A percentile compares a stretch with the other conserved stretches of the same genome.
These are phyloP conservation scores for Acropternis orthonyx DNA, from an alignment of 2,797 vertebrate species.

Conservation along the genomic window DNA sequence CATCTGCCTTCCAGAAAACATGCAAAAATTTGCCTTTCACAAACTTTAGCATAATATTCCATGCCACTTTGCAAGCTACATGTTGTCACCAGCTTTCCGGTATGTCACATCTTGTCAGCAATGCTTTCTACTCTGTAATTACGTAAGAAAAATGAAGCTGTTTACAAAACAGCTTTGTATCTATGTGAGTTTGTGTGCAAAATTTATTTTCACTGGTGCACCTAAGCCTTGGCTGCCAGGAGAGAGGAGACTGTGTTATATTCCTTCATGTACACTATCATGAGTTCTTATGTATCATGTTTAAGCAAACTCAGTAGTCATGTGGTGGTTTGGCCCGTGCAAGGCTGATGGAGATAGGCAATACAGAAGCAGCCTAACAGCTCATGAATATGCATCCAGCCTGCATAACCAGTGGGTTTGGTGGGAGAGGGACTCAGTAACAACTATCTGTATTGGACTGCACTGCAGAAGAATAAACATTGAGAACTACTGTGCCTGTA, in stretches of 20 bases:
- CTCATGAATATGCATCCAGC: neutral
- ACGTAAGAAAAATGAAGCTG: neutral
- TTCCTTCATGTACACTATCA: neutral
- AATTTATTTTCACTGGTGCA: neutral
- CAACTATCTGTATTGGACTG: neutral
- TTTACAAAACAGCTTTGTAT: neutral
- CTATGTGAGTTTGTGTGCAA: neutral
- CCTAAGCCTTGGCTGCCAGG: neutral
- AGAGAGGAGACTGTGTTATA: accelerated
- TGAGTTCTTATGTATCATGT: neutral
- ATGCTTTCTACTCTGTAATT: neutral
- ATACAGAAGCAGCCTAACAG: neutral
- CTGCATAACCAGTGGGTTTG: neutral
- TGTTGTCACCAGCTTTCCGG: neutral
- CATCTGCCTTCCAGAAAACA: neutral
- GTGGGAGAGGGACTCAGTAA: neutral
- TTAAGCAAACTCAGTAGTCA: neutral
- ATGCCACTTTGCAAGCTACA: neutral
- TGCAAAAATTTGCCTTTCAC: neutral
- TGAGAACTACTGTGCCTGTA: neutral
- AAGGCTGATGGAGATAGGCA: neutral
- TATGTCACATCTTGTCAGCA: neutral
- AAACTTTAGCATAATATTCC: neutral
- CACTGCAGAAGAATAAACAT: neutral
- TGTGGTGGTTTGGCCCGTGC: neutral